Base-by-base conservation (phyloP, 1,140 invertebrate genomes). In the Tetramorium parvispinum region DNA sequence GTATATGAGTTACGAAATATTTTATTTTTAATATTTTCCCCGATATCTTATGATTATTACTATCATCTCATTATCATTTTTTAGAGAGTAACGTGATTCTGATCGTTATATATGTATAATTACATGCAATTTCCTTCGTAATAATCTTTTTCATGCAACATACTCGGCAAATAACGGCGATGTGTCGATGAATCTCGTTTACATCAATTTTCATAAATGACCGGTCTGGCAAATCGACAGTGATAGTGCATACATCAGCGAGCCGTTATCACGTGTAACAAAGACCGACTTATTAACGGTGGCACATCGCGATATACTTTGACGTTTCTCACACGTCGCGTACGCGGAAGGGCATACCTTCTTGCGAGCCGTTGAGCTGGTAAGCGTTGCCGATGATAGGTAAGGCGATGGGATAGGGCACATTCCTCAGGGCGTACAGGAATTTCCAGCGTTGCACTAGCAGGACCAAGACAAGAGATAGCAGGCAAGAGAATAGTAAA, bases 331-430 rank as follows among this genome's bases (percentile, higher is more conserved):
- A 27, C 13, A 16, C 16, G 3, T 16, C 8, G 7, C 21, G 53
- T 43, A n/a, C 13, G 16, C 10, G 59, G 11, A 16, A 65, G 16
- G 32, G 86, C 91, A 85, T 86, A 94, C 93, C 92, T 91, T 94
- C 94, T 66, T 91, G 91, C 40, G 73, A 91, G 85, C 93, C 93
- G 49, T 91, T 92, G 6, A 95, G 87, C 53, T 93, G 92, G 53
- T 88, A 87, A 0, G 93, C 93, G 75, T 95, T 95, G 1, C 94
- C 94, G 24, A 95, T 85, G 7, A 95, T 24, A 3, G 94, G 94
- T 16, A 94, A 18, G 0, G 94, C 93, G 0, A 40, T 71, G 0
- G 94, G 94, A n/a, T 87, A 90, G 1, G 94, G 94, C 21, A 95
- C 90, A 0, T 91, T 91, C 16, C 92, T 89, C 21, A 94, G 59